Conservation (phyloP, 2,888 invertebrate genomes). For the Sphecodes monilicornis region DNA sequence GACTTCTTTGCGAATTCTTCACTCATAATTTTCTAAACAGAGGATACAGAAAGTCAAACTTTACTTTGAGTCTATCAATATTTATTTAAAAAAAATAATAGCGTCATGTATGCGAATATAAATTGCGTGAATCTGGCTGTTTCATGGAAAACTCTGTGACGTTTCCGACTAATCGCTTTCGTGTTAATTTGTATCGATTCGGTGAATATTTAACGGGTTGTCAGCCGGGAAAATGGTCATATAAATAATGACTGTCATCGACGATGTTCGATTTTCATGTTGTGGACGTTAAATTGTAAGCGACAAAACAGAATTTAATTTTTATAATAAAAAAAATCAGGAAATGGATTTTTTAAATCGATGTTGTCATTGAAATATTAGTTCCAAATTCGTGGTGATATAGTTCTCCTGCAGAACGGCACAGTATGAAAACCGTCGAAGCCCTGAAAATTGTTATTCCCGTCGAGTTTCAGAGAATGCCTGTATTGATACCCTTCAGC, state of each 20-base stretch:
- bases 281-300: background rate
- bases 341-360: background rate
- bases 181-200: constrained; percentile 5
- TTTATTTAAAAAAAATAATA: background rate
- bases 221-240: background rate
- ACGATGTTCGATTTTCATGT: background rate
- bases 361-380: background rate
- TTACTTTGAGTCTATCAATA: background rate
- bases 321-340: background rate
- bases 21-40: constrained; percentile 13
- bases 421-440: constrained; percentile 9
- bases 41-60: background rate
- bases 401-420: background rate
- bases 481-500: constrained; percentile 62
- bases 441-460: constrained; percentile 62
- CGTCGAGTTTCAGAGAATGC: constrained; percentile 51
- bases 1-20: background rate
- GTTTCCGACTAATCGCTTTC: background rate
- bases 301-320: background rate
- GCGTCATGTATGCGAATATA: constrained; percentile 24
- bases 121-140: constrained; percentile 17
- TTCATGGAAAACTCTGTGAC: constrained; percentile 16
- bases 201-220: background rate
- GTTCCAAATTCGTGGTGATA: background rate
- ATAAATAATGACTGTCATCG: background rate